These are phyloP conservation scores for Nothura maculosa DNA, from an alignment of 2,797 vertebrate genomes.

Conservation along the genomic window DNA sequence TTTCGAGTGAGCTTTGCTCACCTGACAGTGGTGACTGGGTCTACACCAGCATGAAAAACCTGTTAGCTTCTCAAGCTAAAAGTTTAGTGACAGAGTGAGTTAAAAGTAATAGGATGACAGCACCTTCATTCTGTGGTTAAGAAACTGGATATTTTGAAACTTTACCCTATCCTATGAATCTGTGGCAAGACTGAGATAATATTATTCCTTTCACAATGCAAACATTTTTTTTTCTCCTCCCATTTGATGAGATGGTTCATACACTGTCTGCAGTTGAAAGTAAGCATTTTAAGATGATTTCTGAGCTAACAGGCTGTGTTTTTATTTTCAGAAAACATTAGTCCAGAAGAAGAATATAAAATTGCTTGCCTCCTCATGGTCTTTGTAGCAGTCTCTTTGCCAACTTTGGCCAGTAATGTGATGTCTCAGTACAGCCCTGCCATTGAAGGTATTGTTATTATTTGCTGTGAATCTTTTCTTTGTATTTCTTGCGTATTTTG, in stretches of 20 bases:
- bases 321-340: slow-evolving; percentile 92
- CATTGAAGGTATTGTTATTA: slow-evolving; percentile 90
- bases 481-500: not conserved
- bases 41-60: not conserved
- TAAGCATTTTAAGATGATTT: not conserved
- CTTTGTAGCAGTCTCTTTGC: slow-evolving; percentile 97
- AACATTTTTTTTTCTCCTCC: not conserved
- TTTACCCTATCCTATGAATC: not conserved
- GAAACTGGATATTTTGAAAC: not conserved
- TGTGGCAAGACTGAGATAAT: not conserved
- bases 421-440: slow-evolving; percentile 99
- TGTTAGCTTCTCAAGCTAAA: not conserved
- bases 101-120: not conserved
- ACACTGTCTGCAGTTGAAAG: not conserved
- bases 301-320: not conserved
- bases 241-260: not conserved
- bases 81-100: not conserved
- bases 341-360: slow-evolving; percentile 99
- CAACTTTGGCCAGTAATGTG: slow-evolving; percentile 95
- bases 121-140: not conserved
- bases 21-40: not conserved
- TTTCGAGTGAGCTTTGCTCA: not conserved
- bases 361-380: slow-evolving; percentile 99
- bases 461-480: not conserved
- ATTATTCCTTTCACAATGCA: not conserved